phyloP scores from a whole-genome alignment of 2,888 invertebrate species.

The Atethmia centrago region DNA sequence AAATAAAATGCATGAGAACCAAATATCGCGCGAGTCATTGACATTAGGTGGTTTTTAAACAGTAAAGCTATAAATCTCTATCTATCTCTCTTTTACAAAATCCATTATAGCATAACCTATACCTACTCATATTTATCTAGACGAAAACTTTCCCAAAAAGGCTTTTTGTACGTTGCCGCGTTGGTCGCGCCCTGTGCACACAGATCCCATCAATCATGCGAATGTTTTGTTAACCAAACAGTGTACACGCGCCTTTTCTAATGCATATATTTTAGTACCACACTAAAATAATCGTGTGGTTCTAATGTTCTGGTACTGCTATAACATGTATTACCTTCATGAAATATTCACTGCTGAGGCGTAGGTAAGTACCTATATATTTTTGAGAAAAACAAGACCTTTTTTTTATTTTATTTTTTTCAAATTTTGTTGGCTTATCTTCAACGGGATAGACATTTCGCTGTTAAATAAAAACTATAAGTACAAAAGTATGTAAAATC shows the following conservation, averaged over 20 bases:
- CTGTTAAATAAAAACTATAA: not conserved
- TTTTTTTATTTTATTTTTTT: not conserved
- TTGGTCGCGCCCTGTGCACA: conserved; percentile 36
- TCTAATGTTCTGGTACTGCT: not conserved
- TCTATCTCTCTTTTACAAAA: not conserved
- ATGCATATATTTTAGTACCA: not conserved
- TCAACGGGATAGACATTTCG: not conserved
- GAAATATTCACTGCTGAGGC: not conserved
- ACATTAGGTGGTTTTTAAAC: not conserved
- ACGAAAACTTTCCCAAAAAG: conserved; percentile 27
- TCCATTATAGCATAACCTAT: not conserved
- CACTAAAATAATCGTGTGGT: not conserved
- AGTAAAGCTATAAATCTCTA: not conserved
- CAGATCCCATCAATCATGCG: conserved; percentile 46
- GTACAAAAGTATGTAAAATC: not conserved
- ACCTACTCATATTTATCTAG: conserved; percentile 1
- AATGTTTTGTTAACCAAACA: conserved; percentile 50
- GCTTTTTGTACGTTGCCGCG: not conserved
- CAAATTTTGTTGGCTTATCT: not conserved
- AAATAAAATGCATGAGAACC: not conserved
- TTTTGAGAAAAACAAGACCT: not conserved
- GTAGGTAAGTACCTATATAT: not conserved
- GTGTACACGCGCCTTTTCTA: conserved; percentile 38
- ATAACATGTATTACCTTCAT: not conserved
- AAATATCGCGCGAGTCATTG: not conserved